A percentile compares a stretch with the other conserved stretches of the same genome.
These are phyloP conservation scores for Latrodectus elegans DNA, from an alignment of 2,888 invertebrate genomes.

Conservation along the genomic window DNA sequence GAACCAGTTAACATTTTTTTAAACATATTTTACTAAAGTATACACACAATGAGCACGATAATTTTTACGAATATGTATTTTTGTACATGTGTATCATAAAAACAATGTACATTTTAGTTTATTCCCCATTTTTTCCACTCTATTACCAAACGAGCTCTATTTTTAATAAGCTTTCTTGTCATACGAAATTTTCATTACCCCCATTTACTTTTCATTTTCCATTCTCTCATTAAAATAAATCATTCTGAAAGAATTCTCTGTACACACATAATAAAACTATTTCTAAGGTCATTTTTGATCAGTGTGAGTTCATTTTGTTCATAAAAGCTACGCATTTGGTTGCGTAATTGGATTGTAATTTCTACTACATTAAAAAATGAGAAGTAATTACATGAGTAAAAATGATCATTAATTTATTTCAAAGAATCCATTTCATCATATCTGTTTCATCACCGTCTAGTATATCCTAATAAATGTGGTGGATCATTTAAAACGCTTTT, in stretches of 20 bases:
- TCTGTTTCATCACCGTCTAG: background rate
- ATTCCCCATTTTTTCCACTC: no score
- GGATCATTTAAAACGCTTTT: no score
- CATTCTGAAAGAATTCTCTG: slow-evolving; percentile 25
- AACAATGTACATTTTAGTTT: no score
- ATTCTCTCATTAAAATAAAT: slow-evolving; percentile 31
- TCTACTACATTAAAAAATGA: background rate
- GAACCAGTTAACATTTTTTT: background rate
- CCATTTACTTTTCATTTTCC: slow-evolving; percentile 40
- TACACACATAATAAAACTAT: slow-evolving; percentile 20
- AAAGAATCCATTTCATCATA: slow-evolving; percentile 4
- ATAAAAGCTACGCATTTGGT: background rate
- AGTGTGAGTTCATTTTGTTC: background rate
- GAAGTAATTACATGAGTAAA: background rate
- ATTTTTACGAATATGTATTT: no score
- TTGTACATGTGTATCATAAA: no score
- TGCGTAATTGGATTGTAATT: slow-evolving; percentile 10
- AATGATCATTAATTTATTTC: slow-evolving; percentile 8
- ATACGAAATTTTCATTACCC: background rate
- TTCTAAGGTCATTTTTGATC: background rate
- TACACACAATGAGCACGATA: no score
- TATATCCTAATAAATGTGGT: no score
- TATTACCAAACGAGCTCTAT: no score
- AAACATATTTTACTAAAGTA: no score
- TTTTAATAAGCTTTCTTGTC: slow-evolving; percentile 9